phyloP scores from a whole-genome alignment of 2,113 vertebrate species.

The Actinemys pallida region DNA sequence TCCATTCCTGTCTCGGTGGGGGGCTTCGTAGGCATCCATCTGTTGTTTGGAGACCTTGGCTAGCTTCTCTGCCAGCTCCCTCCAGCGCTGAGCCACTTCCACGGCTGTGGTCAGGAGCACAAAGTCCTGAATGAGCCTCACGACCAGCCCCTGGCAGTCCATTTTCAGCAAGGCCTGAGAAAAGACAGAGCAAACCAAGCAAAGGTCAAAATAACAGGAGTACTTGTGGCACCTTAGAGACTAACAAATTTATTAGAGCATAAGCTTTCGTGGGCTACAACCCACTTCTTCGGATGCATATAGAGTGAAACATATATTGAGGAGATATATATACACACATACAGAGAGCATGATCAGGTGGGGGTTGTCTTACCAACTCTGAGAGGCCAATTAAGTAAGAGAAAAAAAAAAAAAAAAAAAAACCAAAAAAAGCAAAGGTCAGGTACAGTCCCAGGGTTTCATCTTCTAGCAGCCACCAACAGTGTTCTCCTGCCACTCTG shows the following conservation, averaged over 20 bases:
- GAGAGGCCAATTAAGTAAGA: too few species aligned
- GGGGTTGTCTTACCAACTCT: too few species aligned
- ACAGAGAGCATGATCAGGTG: too few species aligned
- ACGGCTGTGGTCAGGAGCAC: slow-evolving; percentile 96
- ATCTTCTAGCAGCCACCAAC: neutral
- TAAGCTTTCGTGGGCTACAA: too few species aligned
- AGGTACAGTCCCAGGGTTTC: neutral
- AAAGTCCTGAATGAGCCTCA: slow-evolving; percentile 94
- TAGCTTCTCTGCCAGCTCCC: slow-evolving; percentile 94
- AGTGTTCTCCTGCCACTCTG: too few species aligned
- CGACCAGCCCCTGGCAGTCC: slow-evolving; percentile 97
- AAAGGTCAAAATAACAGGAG: too few species aligned
- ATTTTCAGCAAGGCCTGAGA: slow-evolving; percentile 93
- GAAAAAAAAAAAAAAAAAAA: too few species aligned
- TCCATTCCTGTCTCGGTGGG: slow-evolving; percentile 90
- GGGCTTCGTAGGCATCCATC: slow-evolving; percentile 97
- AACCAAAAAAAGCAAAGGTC: neutral
- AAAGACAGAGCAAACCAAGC: neutral
- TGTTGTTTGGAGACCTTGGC: slow-evolving; percentile 93
- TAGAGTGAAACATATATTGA: too few species aligned
- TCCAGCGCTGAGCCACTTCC: slow-evolving; percentile 94
- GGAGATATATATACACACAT: too few species aligned
- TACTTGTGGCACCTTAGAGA: too few species aligned
- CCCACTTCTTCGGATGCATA: too few species aligned
- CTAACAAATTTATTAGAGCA: too few species aligned